These are phyloP conservation scores for Ethmia dodecea DNA, from an alignment of 2,888 invertebrate genomes.

Conservation along the genomic window DNA sequence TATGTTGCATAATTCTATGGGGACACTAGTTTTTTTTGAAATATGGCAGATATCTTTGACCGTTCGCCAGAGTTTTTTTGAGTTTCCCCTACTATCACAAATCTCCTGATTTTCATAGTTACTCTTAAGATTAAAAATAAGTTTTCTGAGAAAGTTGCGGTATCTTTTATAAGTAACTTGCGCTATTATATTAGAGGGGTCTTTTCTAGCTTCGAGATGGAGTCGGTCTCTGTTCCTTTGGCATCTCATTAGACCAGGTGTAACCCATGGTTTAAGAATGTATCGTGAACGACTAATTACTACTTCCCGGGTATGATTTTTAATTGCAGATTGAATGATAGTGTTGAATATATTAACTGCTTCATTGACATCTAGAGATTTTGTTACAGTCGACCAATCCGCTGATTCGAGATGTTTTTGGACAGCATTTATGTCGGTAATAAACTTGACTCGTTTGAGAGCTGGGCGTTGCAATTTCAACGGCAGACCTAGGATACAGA, in stretches of 20 bases:
- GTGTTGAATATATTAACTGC: not conserved
- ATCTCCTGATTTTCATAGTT: not conserved
- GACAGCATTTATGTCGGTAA: not conserved
- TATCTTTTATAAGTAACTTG: not conserved
- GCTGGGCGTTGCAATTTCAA: not conserved
- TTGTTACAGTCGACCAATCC: not conserved
- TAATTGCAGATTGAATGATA: not conserved
- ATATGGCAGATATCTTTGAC: not conserved
- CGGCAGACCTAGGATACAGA: not conserved
- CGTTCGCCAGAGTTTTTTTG: not conserved
- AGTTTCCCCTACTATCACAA: not conserved
- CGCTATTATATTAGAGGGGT: not conserved
- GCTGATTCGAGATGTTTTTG: not conserved
- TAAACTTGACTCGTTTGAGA: too few species aligned
- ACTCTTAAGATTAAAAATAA: not conserved
- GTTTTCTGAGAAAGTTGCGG: not conserved
- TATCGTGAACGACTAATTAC: not conserved
- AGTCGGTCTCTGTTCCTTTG: not conserved
- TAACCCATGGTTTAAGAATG: constrained; percentile 1
- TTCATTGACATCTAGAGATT: not conserved
- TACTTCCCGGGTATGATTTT: not conserved
- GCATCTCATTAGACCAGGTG: constrained; percentile 2
- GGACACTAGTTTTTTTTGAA: too few species aligned
- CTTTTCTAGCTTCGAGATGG: not conserved
- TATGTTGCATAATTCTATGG: too few species aligned